Percentiles rank a stretch among this genome's conserved stretches.
Conservation (phyloP, 2,797 vertebrate species). For the Arrhamphus sclerolepis region DNA sequence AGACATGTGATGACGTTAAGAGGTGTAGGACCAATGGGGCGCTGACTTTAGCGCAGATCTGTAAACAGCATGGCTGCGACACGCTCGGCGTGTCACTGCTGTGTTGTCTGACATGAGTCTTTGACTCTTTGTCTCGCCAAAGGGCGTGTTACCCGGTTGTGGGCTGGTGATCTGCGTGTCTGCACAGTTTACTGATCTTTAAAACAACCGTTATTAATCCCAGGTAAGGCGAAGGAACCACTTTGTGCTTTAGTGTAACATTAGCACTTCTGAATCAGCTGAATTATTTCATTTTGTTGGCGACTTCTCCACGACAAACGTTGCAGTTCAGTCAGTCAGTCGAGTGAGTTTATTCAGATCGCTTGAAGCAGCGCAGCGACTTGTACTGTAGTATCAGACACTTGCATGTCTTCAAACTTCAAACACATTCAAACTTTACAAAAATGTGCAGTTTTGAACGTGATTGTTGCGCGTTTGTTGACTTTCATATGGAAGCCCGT, state of each 20-base stretch:
- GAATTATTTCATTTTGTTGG: too few relatives aligned
- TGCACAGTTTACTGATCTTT: neutral
- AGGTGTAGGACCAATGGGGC: neutral
- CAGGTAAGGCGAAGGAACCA: conserved; percentile 11
- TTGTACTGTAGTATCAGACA: too few relatives aligned
- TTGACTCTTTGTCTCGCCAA: conserved; percentile 7
- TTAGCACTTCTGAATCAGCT: too few relatives aligned
- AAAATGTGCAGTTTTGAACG: too few relatives aligned
- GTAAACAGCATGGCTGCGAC: neutral
- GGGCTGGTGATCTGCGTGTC: neutral
- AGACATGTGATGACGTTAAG: too few relatives aligned
- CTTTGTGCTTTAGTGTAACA: neutral
- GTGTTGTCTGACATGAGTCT: neutral
- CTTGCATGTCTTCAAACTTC: too few relatives aligned
- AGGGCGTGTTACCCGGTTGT: conserved; percentile 9
- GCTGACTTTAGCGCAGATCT: neutral
- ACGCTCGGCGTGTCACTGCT: neutral
- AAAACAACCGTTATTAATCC: neutral
- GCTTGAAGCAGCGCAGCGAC: too few relatives aligned
- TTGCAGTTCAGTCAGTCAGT: too few relatives aligned
- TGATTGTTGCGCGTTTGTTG: too few relatives aligned
- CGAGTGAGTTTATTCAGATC: neutral
- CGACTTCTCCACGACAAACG: too few relatives aligned
- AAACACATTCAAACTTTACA: too few relatives aligned
- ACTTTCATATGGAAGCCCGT: too few relatives aligned